phyloP scores from a whole-genome alignment of 2,888 invertebrate species.

The Agriopis aurantiaria region DNA sequence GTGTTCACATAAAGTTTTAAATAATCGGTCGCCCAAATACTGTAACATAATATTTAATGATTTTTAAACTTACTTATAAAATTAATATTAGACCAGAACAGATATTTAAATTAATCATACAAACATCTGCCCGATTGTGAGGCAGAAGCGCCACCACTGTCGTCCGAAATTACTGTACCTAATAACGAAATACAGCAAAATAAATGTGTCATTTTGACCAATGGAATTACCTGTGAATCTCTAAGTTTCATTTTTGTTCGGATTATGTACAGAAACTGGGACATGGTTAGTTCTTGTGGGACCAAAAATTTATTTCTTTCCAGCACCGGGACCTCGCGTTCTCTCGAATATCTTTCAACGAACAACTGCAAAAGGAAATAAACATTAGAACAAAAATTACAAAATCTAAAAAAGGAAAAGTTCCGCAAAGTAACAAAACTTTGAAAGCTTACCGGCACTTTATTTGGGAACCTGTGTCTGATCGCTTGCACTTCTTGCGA shows the following conservation, averaged over 20 bases:
- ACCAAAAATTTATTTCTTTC: conserved; percentile 95
- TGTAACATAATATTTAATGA: too few species aligned
- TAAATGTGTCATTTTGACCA: neutral
- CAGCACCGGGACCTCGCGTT: conserved; percentile 90
- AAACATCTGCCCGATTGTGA: too few species aligned
- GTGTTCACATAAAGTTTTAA: too few species aligned
- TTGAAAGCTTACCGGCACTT: conserved; percentile 89
- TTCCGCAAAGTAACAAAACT: neutral
- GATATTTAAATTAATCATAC: too few species aligned
- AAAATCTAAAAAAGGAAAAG: neutral
- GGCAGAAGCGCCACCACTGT: too few species aligned
- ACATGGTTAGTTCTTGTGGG: conserved; percentile 95
- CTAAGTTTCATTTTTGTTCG: conserved; percentile 80
- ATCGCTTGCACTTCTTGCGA: conserved; percentile 90
- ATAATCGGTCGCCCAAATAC: too few species aligned
- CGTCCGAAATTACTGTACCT: too few species aligned
- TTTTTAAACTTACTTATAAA: too few species aligned
- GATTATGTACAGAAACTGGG: conserved; percentile 94
- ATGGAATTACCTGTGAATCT: conserved; percentile 71
- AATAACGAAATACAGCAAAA: conserved; percentile 1
- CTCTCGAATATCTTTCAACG: conserved; percentile 92
- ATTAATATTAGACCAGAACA: too few species aligned
- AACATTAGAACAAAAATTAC: neutral
- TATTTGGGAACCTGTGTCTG: conserved; percentile 91
- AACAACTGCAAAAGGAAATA: conserved; percentile 87